Base-by-base conservation (phyloP, 2,888 invertebrate genomes). In the Bombylius discolor region DNA sequence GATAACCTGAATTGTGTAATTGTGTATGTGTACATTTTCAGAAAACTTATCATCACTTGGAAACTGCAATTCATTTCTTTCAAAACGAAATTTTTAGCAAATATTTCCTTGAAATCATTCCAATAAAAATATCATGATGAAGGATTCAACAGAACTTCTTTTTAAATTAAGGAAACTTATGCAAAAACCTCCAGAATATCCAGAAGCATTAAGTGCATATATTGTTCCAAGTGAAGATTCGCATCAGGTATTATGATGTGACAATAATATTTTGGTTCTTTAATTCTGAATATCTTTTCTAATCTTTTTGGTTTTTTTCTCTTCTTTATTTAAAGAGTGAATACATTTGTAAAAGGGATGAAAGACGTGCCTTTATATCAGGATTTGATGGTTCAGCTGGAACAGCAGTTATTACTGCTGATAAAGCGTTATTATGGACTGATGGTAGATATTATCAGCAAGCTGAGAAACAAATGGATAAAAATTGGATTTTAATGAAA, bases 391-490 rank as follows among this genome's bases (percentile, higher is more conserved):
- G 96, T 0, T 92, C 92, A 0, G 59, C 59, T 36, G 55, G 95
- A 5, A 91, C 91, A 0, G 95, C 91, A 0, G 77, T 97, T 9
- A 80, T 98, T 48, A 94, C 95, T 0, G 70, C 77, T 1, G 76
- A 80, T 0, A 75, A 80, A 31, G 91, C 91, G 0, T 76, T 87
- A 5, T 71, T 99, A n/a, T 99, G 98, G 97, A 98, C 98, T 0
- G 99, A 99, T 75, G 98, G 97, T 0, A 78, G 99, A 8, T 99
- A 99, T 71, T 94, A 86, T 71, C 79, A 90, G 34, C 98, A 99
- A 78, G 96, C 95, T 1, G 76, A 78, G 14, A 77, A 84, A 61
- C 85, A 99, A 69, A 76, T 94, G 44, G 91, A 93, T 69, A 68
- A 76, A 1, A 78, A 80, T 48, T 99, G 98, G 98, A 86, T 81